Evolutionary conservation across 1,140 invertebrate genomes (phyloP).

Genomic region (Eubasilissa regina): DNA sequence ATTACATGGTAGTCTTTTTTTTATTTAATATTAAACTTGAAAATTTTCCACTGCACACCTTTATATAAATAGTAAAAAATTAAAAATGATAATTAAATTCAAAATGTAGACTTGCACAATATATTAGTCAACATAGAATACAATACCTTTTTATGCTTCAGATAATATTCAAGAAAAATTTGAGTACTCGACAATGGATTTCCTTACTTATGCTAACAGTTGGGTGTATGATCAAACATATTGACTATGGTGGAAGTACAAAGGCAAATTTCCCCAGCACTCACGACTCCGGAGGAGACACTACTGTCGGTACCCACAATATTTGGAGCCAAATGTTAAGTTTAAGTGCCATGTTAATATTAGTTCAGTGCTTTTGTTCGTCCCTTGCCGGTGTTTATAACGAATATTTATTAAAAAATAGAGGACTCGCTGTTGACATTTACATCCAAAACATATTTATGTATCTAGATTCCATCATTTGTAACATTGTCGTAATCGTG

Average conservation of each 20-base stretch:
- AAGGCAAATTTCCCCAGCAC: background rate
- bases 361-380: constrained; percentile 91
- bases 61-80: no score
- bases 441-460: constrained; percentile 97
- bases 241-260: constrained; percentile 75
- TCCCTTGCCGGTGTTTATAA: constrained; percentile 97
- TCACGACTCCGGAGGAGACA: background rate
- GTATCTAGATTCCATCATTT: constrained; percentile 95
- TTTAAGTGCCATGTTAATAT: constrained; percentile 82
- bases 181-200: constrained; percentile 90
- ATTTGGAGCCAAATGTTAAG: constrained; percentile 72
- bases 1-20: no score
- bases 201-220: constrained; percentile 89
- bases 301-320: constrained; percentile 47
- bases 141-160: constrained; percentile 63
- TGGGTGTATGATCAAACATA: constrained; percentile 94
- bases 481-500: constrained; percentile 83
- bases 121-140: no score
- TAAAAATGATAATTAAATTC: no score
- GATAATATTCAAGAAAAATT: constrained; percentile 89
- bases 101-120: no score
- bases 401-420: constrained; percentile 93
- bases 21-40: no score
- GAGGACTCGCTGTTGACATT: constrained; percentile 87
- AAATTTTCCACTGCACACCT: no score